Base-by-base conservation (phyloP, 2,113 vertebrate species). In the Oryzias celebensis region DNA sequence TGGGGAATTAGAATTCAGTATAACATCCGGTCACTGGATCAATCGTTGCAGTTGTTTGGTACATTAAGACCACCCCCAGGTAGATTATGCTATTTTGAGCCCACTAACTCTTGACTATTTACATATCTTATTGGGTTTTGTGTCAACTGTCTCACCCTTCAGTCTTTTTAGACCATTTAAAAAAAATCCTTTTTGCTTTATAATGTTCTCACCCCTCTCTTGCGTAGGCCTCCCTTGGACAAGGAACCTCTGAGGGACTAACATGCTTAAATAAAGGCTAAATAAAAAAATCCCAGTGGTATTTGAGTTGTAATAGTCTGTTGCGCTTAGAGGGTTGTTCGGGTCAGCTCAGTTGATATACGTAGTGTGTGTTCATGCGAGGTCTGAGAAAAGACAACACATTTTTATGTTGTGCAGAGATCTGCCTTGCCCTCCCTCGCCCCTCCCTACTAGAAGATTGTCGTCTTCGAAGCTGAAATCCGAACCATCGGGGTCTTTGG, bases 371-470 rank as follows among this genome's bases (percentile, higher is more conserved):
- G 31, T 44, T 10, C 49, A 62, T 56, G 4, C 4, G 17, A 13
- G 52, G 36, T 41, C 53, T 57, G 24, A 66, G 73, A 45, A 51
- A 61, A 42, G 44, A 15, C 56, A 43, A 67, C 51, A 59, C 4
- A 41, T 46, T 48, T 73, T 51, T 14, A 58, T 17, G 67, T 65
- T 43, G 36, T 36, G 47, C 2, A n/a, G 55, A 42, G 7, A 12
- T 1, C 58, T 58, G 47, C 45, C 18, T 63, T 52, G 43, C 50
- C 43, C 17, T 24, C 14, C 55, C n/a, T 54, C 20, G 42, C 18
- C 60, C 63, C 36, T 36, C 36, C 52, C 17, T 3, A 5, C 50
- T 42, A 55, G 14, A 69, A 58, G 44, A n/a, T 23, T 47, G 52
- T 26, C 5, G 58, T 10, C 53, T 26, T 47, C 23, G 3, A 7